Base-by-base conservation (phyloP, 2,888 invertebrate species). In the Zygothrica quintamaculata region DNA sequence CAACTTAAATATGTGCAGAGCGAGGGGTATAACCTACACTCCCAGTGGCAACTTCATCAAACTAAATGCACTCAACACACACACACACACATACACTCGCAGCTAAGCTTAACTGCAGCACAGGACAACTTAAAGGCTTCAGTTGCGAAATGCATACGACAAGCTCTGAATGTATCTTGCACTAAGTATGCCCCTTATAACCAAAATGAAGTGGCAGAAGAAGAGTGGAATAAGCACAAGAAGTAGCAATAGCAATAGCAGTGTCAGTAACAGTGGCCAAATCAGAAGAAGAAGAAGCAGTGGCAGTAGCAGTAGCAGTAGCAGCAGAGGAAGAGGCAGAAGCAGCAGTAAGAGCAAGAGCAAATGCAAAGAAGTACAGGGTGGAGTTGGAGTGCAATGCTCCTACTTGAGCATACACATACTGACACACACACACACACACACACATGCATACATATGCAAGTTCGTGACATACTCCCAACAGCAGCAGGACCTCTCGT, bases 401-500 rank as follows among this genome's bases (percentile, higher is more conserved):
- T 84, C 84, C 86, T 88, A 81, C 80, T 84, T 80, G 68, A 84
- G 71, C 79, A 72, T 74, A 76, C 59, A 70, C 58, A 67, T n/a
- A n/a, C n/a, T n/a, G n/a, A n/a, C n/a, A n/a, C n/a, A n/a, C n/a
- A n/a, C n/a, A n/a, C n/a, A n/a, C n/a, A n/a, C n/a, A n/a, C n/a
- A n/a, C n/a, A n/a, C n/a, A n/a, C n/a, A n/a, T n/a, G n/a, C n/a
- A n/a, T n/a, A n/a, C n/a, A n/a, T n/a, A n/a, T n/a, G n/a, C n/a
- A n/a, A n/a, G 77, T 79, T 87, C 84, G 84, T 89, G 88, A 87
- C 88, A 89, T 84, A 89, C 87, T 89, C 87, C 57, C 67, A 65
- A 58, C 81, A 58, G 44, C 81, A 58, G 44, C 65, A 65, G 71
- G 25, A 16, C 5, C 56, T 52, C 51, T 55, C 39, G 44, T 52